Conservation (phyloP, 2,888 invertebrate species). For the Flexamia atlantica region DNA sequence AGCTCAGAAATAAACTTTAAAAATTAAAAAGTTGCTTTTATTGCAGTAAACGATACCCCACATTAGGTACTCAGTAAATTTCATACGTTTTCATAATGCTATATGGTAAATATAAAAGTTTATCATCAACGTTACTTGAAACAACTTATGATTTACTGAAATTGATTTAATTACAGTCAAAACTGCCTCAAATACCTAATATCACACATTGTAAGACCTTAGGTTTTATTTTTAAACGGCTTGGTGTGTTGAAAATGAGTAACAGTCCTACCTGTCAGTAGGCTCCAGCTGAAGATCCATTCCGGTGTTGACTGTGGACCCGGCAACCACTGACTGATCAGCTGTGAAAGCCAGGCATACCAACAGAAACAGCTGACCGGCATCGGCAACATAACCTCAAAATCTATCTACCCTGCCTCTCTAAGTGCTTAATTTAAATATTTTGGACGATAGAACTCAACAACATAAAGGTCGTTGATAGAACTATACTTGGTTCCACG, state of each 20-base stretch:
- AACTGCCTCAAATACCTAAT: neutral
- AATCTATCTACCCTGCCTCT: neutral
- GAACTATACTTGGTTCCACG: too few relatives aligned
- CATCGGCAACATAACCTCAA: slow-evolving; percentile 11
- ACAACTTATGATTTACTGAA: neutral
- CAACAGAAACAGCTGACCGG: slow-evolving; percentile 16
- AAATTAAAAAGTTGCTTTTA: too few relatives aligned
- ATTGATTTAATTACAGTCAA: neutral
- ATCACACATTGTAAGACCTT: neutral
- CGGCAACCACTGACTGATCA: slow-evolving; percentile 18
- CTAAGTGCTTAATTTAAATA: too few relatives aligned
- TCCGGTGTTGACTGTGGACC: neutral
- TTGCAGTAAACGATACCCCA: too few relatives aligned
- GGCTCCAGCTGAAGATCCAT: neutral
- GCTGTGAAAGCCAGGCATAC: slow-evolving; percentile 10
- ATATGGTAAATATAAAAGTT: neutral
- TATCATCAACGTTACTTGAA: neutral
- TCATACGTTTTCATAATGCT: too few relatives aligned
- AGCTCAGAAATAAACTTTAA: too few relatives aligned
- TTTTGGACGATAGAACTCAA: too few relatives aligned
- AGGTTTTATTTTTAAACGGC: neutral
- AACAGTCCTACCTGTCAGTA: neutral
- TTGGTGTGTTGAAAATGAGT: neutral
- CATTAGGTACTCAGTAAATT: too few relatives aligned
- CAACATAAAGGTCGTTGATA: too few relatives aligned